These are phyloP conservation scores for Heliocidaris erythrogramma DNA, from an alignment of 35 echinoderm and acorn worm species.

Conservation along the genomic window DNA sequence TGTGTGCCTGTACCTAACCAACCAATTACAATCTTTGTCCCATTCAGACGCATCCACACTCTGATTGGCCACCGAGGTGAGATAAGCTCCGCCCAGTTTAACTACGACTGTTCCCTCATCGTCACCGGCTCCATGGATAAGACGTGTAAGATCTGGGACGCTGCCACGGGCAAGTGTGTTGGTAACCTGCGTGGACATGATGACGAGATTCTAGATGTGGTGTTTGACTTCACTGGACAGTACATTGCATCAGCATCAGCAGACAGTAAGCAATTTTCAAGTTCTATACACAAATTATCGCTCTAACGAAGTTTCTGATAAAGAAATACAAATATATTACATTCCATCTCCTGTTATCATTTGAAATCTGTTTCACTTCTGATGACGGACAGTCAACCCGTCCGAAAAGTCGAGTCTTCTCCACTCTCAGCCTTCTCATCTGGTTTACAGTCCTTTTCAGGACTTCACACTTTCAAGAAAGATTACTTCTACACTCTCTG, in stretches of 20 bases:
- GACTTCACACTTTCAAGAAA: too few species aligned
- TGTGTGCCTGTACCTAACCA: too few species aligned
- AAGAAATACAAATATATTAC: too few species aligned
- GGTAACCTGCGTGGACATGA: slow-evolving; percentile 91
- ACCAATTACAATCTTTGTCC: too few species aligned
- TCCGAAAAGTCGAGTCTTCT: too few species aligned
- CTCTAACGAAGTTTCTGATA: background rate
- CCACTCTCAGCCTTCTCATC: too few species aligned
- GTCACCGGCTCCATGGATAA: slow-evolving; percentile 99
- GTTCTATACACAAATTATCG: background rate
- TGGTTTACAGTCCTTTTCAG: too few species aligned
- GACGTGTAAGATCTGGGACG: slow-evolving; percentile 93
- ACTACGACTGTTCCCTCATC: slow-evolving; percentile 96
- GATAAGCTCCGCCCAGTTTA: slow-evolving; percentile 95
- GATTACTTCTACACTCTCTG: too few species aligned
- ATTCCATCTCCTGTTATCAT: too few species aligned
- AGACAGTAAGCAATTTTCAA: slow-evolving; percentile 62
- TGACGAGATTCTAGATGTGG: slow-evolving; percentile 94
- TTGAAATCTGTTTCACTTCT: too few species aligned
- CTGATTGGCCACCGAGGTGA: slow-evolving; percentile 94
- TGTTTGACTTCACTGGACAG: slow-evolving; percentile 97
- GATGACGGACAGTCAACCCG: too few species aligned
- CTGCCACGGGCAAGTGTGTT: slow-evolving; percentile 79
- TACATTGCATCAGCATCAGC: slow-evolving; percentile 95
- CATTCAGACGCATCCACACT: slow-evolving; percentile 81